Conservation (phyloP, 23 tunicate species). For the Oikopleura vanhoeffeni region DNA sequence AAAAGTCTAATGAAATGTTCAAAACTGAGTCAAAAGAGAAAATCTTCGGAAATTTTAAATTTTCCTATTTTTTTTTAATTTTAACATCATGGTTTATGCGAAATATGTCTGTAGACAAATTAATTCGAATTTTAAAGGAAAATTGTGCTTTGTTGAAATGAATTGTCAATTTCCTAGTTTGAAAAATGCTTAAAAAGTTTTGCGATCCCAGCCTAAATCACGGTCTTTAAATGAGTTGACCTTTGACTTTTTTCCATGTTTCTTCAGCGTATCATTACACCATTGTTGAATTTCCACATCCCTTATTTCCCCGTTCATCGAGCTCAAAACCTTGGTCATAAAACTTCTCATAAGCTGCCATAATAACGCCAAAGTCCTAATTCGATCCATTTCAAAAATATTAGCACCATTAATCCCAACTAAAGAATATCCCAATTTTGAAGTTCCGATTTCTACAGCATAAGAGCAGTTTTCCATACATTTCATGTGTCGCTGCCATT, state of each 20-base stretch:
- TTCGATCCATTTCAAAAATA: constrained; percentile 31
- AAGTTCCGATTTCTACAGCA: constrained; percentile 29
- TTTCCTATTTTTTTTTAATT: no score
- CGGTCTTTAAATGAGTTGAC: background rate
- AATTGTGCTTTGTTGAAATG: no score
- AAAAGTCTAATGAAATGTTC: no score
- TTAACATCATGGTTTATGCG: no score
- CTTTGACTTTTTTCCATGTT: background rate
- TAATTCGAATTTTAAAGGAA: no score
- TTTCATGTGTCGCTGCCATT: constrained; percentile 25
- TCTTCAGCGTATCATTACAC: background rate
- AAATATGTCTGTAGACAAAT: no score
- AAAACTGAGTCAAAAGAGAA: no score
- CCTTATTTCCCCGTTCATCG: background rate
- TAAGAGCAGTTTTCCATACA: constrained; percentile 50
- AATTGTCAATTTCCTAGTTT: no score
- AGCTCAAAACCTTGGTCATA: constrained; percentile 3
- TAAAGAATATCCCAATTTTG: constrained; percentile 26
- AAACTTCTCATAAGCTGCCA: constrained; percentile 97
- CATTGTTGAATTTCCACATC: background rate
- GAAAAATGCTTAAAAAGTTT: no score
- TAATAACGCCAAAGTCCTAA: constrained; percentile 30
- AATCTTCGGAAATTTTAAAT: no score
- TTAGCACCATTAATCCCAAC: constrained; percentile 70
- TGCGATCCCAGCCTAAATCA: no score